Evolutionary conservation across 2,888 invertebrate genomes (phyloP).

Genomic region (Teleiodes luculella): DNA sequence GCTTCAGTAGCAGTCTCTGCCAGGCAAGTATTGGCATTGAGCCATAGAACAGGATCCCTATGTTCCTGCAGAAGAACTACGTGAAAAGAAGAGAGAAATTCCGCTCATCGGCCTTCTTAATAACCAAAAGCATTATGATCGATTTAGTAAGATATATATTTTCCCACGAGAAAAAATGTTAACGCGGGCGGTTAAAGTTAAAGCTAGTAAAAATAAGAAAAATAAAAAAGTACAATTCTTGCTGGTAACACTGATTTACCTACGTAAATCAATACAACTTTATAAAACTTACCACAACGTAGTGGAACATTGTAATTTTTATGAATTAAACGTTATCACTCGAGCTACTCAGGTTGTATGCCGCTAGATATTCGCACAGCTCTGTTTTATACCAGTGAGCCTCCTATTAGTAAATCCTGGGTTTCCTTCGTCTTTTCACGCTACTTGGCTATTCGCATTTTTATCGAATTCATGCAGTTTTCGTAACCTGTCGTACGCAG

Average conservation of each 20-base stretch:
- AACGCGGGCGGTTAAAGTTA: no score
- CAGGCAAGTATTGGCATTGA: no score
- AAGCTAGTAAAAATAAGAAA: no score
- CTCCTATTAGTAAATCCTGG: conserved; percentile 51
- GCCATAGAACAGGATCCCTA: no score
- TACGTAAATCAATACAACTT: no score
- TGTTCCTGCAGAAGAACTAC: no score
- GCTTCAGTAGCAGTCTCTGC: no score
- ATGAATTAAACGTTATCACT: conserved; percentile 29
- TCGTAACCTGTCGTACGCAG: conserved; percentile 49
- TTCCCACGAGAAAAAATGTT: no score
- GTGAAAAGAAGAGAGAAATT: no score
- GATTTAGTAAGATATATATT: no score
- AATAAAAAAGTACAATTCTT: no score
- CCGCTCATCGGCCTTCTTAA: not conserved
- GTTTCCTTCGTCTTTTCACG: conserved; percentile 61
- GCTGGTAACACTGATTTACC: no score
- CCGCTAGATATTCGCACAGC: conserved; percentile 22
- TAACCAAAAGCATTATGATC: not conserved
- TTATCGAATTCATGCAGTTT: conserved; percentile 36
- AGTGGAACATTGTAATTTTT: conserved; percentile 50
- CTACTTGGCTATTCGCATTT: conserved; percentile 59
- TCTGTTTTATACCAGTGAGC: conserved; percentile 52
- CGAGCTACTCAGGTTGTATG: conserved; percentile 34
- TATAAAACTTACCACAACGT: conserved; percentile 55